Evolutionary conservation across 2,888 invertebrate genomes (phyloP), one percentile per base, ranked within the genome.

Genomic region (Drosophila vallismaia): DNA sequence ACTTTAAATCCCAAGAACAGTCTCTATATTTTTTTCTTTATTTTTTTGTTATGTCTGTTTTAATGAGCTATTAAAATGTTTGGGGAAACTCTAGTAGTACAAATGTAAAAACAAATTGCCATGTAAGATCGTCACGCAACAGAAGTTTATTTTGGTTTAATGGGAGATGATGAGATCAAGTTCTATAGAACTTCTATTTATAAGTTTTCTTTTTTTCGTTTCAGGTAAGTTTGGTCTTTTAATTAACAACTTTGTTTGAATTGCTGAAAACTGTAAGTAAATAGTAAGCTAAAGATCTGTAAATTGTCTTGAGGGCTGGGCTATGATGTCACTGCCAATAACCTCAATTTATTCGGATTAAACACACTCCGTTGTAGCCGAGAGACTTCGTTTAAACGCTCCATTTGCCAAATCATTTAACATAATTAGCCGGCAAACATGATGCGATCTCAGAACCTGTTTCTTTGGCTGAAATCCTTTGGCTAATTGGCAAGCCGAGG

Each of bases 51-150:
- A 8, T 28, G 48, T 31, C 60, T 26, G 48, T 69, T 64, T 75
- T 76, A 82, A 83, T 83, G 86, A 77, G 77, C 86, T 63, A 79
- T 81, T 80, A 77, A 83, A 74, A 68, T 71, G 71, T 62, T 70
- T 60, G 50, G 55, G 62, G 42, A 50, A 49, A 42, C 19, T 7
- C 8, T 57, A 54, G 38, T 53, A 40, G 56, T 64, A 71, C 63
- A 71, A 55, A 49, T 67, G 44, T 64, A 52, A 52, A 10, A 50
- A 68, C 71, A 54, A 74, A 71, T 52, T 82, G 70, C 66, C 74
- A 8, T 62, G 53, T 70, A 64, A 57, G 68, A 54, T 50, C 48
- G 51, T 12, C 58, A 59, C 28, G 6, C 42, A 45, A 28, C 33
- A 19, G 45, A 59, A 57, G n/a, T 29, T 63, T 45, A 26, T 52